Evolutionary conservation across 2,888 invertebrate genomes (phyloP).

Genomic region (Microctonus aethiopoides): DNA sequence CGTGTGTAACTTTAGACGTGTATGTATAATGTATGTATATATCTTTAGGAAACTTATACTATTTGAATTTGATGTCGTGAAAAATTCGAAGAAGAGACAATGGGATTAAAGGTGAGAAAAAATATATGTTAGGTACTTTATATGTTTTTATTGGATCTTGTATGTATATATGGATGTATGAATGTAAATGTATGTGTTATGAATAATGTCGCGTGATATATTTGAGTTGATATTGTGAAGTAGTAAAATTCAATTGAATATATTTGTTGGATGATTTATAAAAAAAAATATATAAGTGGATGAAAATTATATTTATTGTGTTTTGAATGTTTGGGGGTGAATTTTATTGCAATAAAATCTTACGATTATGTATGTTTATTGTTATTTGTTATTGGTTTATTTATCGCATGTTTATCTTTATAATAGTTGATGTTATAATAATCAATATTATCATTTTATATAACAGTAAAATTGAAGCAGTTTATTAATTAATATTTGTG

Average conservation of each 20-base stretch:
- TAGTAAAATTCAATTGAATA: background rate
- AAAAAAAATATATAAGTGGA: too few species aligned
- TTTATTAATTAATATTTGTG: background rate
- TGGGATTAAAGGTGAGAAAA: background rate
- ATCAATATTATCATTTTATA: background rate
- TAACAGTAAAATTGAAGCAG: background rate
- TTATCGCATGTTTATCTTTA: background rate
- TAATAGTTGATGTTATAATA: background rate
- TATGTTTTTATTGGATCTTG: background rate
- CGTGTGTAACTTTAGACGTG: background rate
- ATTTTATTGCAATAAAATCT: background rate
- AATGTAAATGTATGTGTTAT: background rate
- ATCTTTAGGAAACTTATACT: background rate
- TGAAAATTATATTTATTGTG: too few species aligned
- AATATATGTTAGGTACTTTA: background rate
- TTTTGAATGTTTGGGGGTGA: background rate
- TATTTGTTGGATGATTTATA: background rate
- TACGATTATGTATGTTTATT: background rate
- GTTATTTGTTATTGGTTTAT: background rate
- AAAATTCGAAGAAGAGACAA: background rate
- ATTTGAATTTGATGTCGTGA: background rate
- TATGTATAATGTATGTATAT: background rate
- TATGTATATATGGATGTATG: background rate
- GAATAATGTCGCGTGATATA: background rate
- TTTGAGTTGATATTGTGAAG: background rate